phyloP scores from a whole-genome alignment of 2,797 vertebrate genomes.

The Chromobotia macracanthus region DNA sequence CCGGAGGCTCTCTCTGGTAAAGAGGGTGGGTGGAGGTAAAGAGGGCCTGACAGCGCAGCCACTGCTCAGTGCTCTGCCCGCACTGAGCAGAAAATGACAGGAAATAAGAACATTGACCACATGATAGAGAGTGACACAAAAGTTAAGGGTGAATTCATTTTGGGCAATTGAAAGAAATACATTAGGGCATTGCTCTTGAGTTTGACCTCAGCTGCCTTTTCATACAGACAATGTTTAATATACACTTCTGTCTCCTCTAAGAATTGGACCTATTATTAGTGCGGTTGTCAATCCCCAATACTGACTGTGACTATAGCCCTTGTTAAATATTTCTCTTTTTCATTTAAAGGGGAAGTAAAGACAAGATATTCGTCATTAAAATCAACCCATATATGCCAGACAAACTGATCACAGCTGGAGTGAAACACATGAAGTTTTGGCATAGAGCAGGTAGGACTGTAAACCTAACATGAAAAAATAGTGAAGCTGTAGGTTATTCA shows the following conservation, averaged over 20 bases:
- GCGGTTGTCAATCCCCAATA: background rate
- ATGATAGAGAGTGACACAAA: no score
- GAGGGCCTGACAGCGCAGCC: constrained; percentile 65
- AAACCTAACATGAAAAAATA: background rate
- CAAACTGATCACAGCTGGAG: constrained; percentile 95
- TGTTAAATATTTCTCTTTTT: constrained; percentile 46
- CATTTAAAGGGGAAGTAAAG: constrained; percentile 93
- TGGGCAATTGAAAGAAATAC: no score
- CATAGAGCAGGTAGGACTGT: constrained; percentile 88
- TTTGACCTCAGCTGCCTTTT: no score
- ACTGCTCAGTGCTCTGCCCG: constrained; percentile 56
- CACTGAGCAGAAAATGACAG: no score
- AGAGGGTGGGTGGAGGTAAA: constrained; percentile 63
- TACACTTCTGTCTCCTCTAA: no score
- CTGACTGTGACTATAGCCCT: background rate
- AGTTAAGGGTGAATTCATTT: no score
- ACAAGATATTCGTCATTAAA: constrained; percentile 98
- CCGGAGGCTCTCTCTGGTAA: constrained; percentile 63
- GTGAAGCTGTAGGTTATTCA: background rate
- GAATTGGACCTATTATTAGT: no score
- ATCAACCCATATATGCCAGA: constrained; percentile 95
- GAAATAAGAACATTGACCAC: no score
- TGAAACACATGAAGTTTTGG: constrained; percentile 99
- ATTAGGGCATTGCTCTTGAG: no score
- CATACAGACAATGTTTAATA: no score